These are phyloP conservation scores for Pectinophora gossypiella DNA, from an alignment of 1,140 invertebrate genomes.

Conservation along the genomic window DNA sequence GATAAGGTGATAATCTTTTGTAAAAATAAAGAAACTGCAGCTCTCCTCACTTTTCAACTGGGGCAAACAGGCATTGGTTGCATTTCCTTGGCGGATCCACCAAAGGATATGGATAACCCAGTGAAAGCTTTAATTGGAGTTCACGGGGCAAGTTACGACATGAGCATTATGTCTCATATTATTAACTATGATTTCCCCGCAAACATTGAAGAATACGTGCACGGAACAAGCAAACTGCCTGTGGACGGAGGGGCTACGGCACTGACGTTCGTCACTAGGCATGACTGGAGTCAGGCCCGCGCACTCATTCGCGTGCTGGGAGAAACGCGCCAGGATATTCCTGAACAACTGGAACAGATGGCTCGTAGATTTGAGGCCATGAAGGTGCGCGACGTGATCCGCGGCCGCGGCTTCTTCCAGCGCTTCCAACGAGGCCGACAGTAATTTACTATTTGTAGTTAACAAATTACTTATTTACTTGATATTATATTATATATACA, in stretches of 20 bases:
- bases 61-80: too few species aligned
- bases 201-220: conserved; percentile 95
- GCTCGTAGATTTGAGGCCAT: conserved; percentile 79
- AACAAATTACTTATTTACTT: too few species aligned
- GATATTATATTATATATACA: too few species aligned
- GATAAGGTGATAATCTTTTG: conserved; percentile 94
- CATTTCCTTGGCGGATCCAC: too few species aligned
- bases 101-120: too few species aligned
- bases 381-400: conserved; percentile 77
- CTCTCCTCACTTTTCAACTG: too few species aligned
- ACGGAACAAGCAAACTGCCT: conserved; percentile 91
- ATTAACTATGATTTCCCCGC: conserved; percentile 92
- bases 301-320: conserved; percentile 90
- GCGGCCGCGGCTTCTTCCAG: too few species aligned
- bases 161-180: conserved; percentile 91
- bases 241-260: conserved; percentile 88
- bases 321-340: conserved; percentile 85
- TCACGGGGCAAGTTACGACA: conserved; percentile 94
- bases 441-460: too few species aligned
- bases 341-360: conserved; percentile 84
- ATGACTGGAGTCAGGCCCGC: conserved; percentile 86
- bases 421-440: too few species aligned
- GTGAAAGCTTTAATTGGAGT: too few species aligned
- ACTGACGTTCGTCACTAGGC: conserved; percentile 86
- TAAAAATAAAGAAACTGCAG: too few species aligned